A percentile compares a stretch with the other conserved stretches of the same genome.
phyloP scores from a whole-genome alignment of 2,797 vertebrate species.

The Lepilemur septentrionalis region DNA sequence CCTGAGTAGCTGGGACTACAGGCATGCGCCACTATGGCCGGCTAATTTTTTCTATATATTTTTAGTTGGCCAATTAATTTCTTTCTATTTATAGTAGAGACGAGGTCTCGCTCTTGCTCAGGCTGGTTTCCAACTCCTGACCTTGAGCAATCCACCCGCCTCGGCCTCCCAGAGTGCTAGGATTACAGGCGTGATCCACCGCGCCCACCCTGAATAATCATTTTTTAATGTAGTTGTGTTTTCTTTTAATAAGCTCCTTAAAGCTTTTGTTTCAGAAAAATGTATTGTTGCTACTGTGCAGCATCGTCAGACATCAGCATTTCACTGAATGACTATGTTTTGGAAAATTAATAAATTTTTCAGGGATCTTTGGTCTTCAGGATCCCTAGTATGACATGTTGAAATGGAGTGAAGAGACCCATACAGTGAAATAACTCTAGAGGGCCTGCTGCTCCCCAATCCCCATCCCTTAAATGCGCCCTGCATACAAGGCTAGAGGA shows the following conservation, averaged over 20 bases:
- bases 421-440: not conserved
- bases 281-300: not conserved
- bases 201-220: not conserved
- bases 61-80: no score
- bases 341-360: not conserved
- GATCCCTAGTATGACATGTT: not conserved
- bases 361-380: not conserved
- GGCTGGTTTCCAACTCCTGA: no score
- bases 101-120: no score
- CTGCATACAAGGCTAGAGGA: not conserved
- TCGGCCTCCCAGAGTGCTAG: no score
- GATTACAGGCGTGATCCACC: no score
- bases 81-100: no score
- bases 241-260: slow-evolving; percentile 16
- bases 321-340: not conserved
- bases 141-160: no score
- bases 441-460: not conserved
- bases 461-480: not conserved
- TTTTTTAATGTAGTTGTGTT: not conserved
- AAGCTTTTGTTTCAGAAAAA: slow-evolving; percentile 37
- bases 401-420: not conserved
- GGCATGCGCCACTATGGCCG: no score
- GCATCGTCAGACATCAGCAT: not conserved
- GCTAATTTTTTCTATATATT: no score
- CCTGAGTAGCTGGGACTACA: no score